Percentiles rank a stretch among this genome's conserved stretches.
These are phyloP conservation scores for Sebastes alutus DNA, from an alignment of 2,797 vertebrate genomes.

Conservation along the genomic window DNA sequence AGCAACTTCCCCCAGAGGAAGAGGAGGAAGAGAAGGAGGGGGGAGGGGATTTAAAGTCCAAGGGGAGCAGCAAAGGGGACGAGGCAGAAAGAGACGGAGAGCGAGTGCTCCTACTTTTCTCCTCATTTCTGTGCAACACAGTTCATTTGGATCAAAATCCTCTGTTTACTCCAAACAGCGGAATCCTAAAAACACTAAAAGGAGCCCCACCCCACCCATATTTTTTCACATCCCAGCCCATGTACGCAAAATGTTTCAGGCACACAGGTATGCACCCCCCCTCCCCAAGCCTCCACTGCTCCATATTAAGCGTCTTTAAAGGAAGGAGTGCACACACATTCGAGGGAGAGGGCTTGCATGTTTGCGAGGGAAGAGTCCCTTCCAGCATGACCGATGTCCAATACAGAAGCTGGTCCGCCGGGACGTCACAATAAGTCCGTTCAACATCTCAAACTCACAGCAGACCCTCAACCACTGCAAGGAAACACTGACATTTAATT, in stretches of 20 bases:
- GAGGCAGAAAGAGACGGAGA: slow-evolving; percentile 69
- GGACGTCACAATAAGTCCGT: slow-evolving; percentile 63
- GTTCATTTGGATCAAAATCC: slow-evolving; percentile 80
- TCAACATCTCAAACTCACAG: slow-evolving; percentile 53
- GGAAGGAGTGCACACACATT: slow-evolving; percentile 80
- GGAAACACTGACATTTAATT: slow-evolving; percentile 73
- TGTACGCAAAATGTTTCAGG: slow-evolving; percentile 74
- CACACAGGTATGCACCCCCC: slow-evolving; percentile 78
- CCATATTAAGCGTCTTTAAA: slow-evolving; percentile 73
- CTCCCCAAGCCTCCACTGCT: slow-evolving; percentile 74
- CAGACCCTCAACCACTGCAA: slow-evolving; percentile 63
- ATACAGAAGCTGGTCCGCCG: slow-evolving; percentile 49
- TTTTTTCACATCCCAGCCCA: slow-evolving; percentile 60
- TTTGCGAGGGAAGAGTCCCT: slow-evolving; percentile 61
- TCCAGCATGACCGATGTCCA: slow-evolving; percentile 60
- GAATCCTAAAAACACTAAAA: slow-evolving; percentile 71
- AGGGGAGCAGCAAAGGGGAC: slow-evolving; percentile 76
- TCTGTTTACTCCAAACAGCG: slow-evolving; percentile 70
- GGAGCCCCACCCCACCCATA: slow-evolving; percentile 59
- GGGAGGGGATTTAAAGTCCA: slow-evolving; percentile 51
- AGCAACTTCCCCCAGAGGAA: slow-evolving; percentile 33
- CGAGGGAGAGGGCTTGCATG: slow-evolving; percentile 73
- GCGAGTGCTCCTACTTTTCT: slow-evolving; percentile 40
- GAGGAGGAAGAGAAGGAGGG: neutral
- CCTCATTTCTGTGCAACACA: slow-evolving; percentile 82